Conservation (phyloP, 2,113 vertebrate species). For the human region DNA sequence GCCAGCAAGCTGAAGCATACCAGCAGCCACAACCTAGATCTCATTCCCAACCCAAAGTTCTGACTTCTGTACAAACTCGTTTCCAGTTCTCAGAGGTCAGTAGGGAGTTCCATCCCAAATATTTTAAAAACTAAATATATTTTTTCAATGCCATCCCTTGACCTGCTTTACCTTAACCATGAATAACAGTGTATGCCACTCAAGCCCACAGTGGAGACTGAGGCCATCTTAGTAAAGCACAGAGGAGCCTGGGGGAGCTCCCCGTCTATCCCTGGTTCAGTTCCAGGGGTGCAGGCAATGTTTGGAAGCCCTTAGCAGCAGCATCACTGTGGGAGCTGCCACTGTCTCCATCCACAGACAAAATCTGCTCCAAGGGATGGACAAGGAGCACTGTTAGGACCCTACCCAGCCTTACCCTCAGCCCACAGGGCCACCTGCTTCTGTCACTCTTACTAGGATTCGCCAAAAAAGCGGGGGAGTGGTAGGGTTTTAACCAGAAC, state of each 20-base stretch:
- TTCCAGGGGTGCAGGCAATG: background rate
- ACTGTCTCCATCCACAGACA: background rate
- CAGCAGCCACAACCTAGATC: background rate
- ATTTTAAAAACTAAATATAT: background rate
- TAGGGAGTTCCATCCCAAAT: conserved; percentile 29
- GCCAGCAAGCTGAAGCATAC: background rate
- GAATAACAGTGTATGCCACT: conserved; percentile 70
- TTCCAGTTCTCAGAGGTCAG: conserved; percentile 53
- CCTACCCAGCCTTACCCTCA: conserved; percentile 35
- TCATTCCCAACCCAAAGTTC: background rate
- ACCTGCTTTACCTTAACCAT: conserved; percentile 66
- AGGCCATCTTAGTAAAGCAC: conserved; percentile 5
- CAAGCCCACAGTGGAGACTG: conserved; percentile 57
- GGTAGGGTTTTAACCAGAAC: conserved; percentile 64
- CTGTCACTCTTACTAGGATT: conserved; percentile 62
- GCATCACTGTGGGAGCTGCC: background rate
- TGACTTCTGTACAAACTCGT: background rate
- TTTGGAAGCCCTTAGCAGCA: conserved; percentile 54
- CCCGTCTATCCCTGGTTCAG: background rate
- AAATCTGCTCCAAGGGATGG: conserved; percentile 43
- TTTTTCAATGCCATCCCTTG: background rate
- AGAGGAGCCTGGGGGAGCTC: background rate
- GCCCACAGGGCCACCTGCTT: conserved; percentile 53
- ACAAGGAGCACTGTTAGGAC: conserved; percentile 35
- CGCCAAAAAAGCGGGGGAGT: conserved; percentile 25